Evolutionary conservation across 2,888 invertebrate species (phyloP).

Genomic region (Cerceris rybyensis): DNA sequence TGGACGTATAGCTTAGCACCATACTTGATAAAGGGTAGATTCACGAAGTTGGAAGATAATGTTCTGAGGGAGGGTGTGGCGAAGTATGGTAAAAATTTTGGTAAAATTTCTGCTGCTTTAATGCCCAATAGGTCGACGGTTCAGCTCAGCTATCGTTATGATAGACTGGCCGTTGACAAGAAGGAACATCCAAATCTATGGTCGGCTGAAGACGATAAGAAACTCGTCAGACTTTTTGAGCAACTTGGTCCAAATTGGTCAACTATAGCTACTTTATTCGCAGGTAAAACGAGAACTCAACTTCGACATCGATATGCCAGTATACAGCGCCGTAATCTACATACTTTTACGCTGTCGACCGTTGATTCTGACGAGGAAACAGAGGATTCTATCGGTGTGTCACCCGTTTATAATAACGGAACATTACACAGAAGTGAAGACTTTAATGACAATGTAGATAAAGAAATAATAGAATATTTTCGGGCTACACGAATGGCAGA

Average conservation of each 20-base stretch:
- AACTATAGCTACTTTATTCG: constrained; percentile 83
- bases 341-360: too few species aligned
- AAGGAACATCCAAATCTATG: constrained; percentile 83
- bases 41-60: constrained; percentile 87
- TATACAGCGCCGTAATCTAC: constrained; percentile 63
- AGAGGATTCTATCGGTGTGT: too few species aligned
- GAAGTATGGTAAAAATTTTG: constrained; percentile 85
- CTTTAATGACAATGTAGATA: constrained; percentile 72
- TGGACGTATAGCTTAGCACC: constrained; percentile 82
- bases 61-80: constrained; percentile 85
- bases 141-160: constrained; percentile 86
- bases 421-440: constrained; percentile 66
- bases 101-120: constrained; percentile 83
- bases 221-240: constrained; percentile 83
- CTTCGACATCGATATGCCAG: constrained; percentile 85
- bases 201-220: constrained; percentile 85
- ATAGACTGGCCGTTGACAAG: constrained; percentile 82
- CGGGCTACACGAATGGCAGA: not conserved
- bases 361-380: too few species aligned
- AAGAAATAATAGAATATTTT: constrained; percentile 71
- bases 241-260: constrained; percentile 83
- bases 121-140: constrained; percentile 85
- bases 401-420: not conserved
- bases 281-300: constrained; percentile 84
- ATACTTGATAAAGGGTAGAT: constrained; percentile 84